Evolutionary conservation across 2,888 invertebrate genomes (phyloP).

Genomic region (Steinernema hermaphroditum): DNA sequence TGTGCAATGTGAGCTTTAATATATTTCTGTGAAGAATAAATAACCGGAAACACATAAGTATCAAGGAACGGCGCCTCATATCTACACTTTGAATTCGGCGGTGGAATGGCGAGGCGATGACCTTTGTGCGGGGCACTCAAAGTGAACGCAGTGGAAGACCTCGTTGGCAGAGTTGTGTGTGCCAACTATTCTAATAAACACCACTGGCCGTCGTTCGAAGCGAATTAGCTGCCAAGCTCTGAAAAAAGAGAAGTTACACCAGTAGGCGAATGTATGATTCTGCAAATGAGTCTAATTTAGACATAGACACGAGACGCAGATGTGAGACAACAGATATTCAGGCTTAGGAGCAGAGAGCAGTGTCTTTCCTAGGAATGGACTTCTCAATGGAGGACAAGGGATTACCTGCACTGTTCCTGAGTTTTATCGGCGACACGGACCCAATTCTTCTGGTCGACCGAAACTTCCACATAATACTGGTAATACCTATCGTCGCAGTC

Average conservation of each 20-base stretch:
- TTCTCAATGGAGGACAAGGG: no score
- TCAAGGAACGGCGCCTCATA: constrained; percentile 68
- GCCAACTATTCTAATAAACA: constrained; percentile 88
- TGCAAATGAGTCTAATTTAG: no score
- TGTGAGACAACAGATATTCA: neutral
- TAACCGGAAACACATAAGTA: neutral
- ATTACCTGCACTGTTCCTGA: constrained; percentile 76
- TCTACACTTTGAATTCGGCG: constrained; percentile 25
- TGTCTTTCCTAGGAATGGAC: neutral
- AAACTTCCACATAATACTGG: constrained; percentile 70
- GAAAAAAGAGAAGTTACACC: no score
- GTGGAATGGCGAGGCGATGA: constrained; percentile 9
- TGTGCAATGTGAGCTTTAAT: neutral
- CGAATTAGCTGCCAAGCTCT: constrained; percentile 90
- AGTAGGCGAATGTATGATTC: no score
- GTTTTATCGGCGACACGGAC: constrained; percentile 82
- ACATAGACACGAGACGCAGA: no score
- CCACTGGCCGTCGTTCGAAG: constrained; percentile 82
- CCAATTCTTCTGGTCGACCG: constrained; percentile 69
- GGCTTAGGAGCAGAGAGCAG: neutral
- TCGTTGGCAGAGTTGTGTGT: constrained; percentile 82
- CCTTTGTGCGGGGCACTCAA: constrained; percentile 82
- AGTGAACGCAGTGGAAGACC: constrained; percentile 90
- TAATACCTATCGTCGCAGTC: constrained; percentile 77
- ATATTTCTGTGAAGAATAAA: neutral